Evolutionary conservation across 2,113 vertebrate genomes (phyloP).

Genomic region (Lophius piscatorius): DNA sequence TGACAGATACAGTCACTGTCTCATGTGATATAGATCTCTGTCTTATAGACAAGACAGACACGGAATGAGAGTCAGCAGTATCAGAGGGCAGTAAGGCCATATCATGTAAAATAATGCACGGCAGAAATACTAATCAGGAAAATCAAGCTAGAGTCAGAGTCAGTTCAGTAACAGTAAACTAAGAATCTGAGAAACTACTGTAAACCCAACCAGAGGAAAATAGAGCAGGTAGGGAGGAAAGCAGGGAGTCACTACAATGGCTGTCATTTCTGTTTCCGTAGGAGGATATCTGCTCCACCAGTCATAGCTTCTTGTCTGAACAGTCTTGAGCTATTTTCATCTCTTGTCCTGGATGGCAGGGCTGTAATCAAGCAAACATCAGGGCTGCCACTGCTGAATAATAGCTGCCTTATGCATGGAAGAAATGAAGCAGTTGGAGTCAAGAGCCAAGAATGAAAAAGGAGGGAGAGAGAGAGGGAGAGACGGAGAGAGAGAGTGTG

Average conservation of each 20-base stretch:
- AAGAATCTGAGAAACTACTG: slow-evolving; percentile 15
- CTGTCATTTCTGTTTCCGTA: slow-evolving; percentile 63
- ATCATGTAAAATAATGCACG: not conserved
- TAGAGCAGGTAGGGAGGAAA: slow-evolving; percentile 36
- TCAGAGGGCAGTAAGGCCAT: too few species aligned
- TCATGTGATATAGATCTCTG: too few species aligned
- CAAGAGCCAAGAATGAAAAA: too few species aligned
- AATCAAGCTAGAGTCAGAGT: slow-evolving; percentile 6
- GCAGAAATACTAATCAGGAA: not conserved
- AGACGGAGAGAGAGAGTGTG: slow-evolving; percentile 6
- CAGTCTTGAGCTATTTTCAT: slow-evolving; percentile 63
- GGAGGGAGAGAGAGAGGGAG: slow-evolving; percentile 4
- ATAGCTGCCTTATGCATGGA: slow-evolving; percentile 52
- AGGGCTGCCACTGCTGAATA: slow-evolving; percentile 61
- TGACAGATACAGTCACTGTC: too few species aligned
- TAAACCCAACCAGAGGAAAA: not conserved
- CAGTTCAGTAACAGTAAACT: slow-evolving; percentile 17
- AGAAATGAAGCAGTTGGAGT: slow-evolving; percentile 51
- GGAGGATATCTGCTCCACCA: slow-evolving; percentile 63
- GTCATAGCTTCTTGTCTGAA: slow-evolving; percentile 53
- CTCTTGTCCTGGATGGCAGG: slow-evolving; percentile 56
- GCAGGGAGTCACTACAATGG: slow-evolving; percentile 67
- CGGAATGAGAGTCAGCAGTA: too few species aligned
- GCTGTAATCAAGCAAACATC: slow-evolving; percentile 74
- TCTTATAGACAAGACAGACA: too few species aligned